Evolutionary conservation across 2,113 vertebrate species (phyloP).

Genomic region (Pomatorhinus ruficollis): DNA sequence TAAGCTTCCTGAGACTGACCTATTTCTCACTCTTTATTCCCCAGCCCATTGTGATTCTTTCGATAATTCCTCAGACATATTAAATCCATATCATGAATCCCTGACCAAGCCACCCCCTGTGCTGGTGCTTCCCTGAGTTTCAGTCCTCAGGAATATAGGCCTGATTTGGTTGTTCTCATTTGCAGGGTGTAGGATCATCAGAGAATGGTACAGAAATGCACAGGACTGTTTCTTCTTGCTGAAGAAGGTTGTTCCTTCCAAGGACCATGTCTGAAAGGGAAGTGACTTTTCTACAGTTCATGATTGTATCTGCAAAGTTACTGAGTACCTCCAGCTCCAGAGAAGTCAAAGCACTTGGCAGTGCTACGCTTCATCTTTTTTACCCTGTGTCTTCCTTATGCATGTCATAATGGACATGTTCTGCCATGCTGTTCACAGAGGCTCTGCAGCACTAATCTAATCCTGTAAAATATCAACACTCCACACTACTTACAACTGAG

Average conservation of each 20-base stretch:
- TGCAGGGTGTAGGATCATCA: background rate
- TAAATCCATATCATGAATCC: background rate
- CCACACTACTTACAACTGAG: background rate
- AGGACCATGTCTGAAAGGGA: background rate
- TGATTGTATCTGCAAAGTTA: background rate
- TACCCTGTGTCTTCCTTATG: rapidly evolving
- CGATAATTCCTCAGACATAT: background rate
- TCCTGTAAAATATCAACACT: background rate
- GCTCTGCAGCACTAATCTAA: background rate
- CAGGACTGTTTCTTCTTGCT: background rate
- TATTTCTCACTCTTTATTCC: background rate
- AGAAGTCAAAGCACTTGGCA: background rate
- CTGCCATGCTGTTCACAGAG: background rate
- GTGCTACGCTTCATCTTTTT: background rate
- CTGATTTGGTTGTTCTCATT: background rate
- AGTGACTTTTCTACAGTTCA: background rate
- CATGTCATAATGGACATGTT: background rate
- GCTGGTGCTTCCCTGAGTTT: background rate
- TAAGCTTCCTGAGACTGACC: background rate
- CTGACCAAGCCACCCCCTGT: background rate
- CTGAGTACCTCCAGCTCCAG: background rate
- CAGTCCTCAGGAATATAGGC: background rate
- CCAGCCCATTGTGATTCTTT: background rate
- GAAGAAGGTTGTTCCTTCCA: background rate
- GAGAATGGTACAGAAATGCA: background rate